Evolutionary conservation across 2,797 vertebrate genomes (phyloP), one percentile per base, ranked within the genome.

Genomic region (Cichlasoma orientale): DNA sequence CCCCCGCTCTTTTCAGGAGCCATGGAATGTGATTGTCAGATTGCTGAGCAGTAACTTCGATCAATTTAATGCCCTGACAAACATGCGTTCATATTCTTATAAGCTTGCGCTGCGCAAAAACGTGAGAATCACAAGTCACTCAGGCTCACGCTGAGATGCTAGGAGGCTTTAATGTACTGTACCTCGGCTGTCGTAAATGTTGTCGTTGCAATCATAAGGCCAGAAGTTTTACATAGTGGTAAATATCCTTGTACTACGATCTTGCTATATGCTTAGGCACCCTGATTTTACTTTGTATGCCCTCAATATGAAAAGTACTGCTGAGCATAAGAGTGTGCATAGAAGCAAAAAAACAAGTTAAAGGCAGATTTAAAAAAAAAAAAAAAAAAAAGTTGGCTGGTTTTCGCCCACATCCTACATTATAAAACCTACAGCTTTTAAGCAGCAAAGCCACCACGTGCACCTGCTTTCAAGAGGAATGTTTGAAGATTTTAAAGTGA

Each of bases 1-100:
- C 90, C 89, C 80, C 90, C 86, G 89, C 85, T 91, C 87, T 82
- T 87, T 88, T 90, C 66, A 91, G 92, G 90, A 92, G 87, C 84
- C 58, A n/a, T 89, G 93, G 92, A 94, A 94, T 94, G 92, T 94
- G 93, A 94, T 94, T 94, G 94, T 94, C 93, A 83, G 86, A 90
- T 74, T 88, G 88, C 63, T 78, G 92, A 93, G 92, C 90, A 90
- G 91, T 79, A 82, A 89, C 73, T 69, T 74, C 2, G 55, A 90
- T 89, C 85, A 80, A 91, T 91, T 86, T 88, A 93, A 94, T 92
- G 89, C 90, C 90, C 92, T 41, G 74, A 88, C 80, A 90, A 92
- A 94, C 73, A 68, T 44, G 5, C 21, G 54, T 85, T 73, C 50
- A 76, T 74, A 86, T 82, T 55, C 74, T 75, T 53, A 85, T 83